These are phyloP conservation scores for Thera britannica DNA, from an alignment of 2,888 invertebrate genomes.

Conservation along the genomic window DNA sequence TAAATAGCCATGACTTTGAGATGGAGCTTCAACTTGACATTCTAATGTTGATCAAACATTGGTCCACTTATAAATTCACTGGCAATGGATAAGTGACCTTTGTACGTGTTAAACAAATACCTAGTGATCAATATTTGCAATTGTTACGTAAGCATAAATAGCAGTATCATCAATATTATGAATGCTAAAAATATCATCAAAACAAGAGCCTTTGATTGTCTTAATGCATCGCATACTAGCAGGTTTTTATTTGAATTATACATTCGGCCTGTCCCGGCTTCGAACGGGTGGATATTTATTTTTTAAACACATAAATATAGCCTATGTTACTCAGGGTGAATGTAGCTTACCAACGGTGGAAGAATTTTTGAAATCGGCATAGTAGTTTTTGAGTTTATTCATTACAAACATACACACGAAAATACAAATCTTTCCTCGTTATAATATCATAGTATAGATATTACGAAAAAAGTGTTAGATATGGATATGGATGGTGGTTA, in stretches of 20 bases:
- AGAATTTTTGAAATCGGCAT: no score
- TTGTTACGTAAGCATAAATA: constrained; percentile 40
- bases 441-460: no score
- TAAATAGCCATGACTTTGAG: constrained; percentile 52
- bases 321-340: no score
- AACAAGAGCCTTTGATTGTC: background rate
- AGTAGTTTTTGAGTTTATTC: no score
- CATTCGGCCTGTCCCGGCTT: no score
- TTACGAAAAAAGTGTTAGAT: no score
- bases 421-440: no score
- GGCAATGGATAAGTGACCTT: constrained; percentile 69
- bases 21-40: constrained; percentile 58
- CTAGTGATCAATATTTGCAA: constrained; percentile 60
- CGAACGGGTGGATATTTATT: no score
- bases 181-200: background rate
- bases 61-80: constrained; percentile 60
- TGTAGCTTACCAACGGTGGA: no score
- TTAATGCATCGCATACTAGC: background rate
- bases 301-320: no score
- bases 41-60: constrained; percentile 56
- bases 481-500: no score
- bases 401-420: no score
- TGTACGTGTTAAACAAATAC: constrained; percentile 61
- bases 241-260: background rate
- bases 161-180: constrained; percentile 24